A percentile compares a stretch with the other conserved stretches of the same genome.
These are phyloP conservation scores for Xanthia togata DNA, from an alignment of 2,888 invertebrate species.

Conservation along the genomic window DNA sequence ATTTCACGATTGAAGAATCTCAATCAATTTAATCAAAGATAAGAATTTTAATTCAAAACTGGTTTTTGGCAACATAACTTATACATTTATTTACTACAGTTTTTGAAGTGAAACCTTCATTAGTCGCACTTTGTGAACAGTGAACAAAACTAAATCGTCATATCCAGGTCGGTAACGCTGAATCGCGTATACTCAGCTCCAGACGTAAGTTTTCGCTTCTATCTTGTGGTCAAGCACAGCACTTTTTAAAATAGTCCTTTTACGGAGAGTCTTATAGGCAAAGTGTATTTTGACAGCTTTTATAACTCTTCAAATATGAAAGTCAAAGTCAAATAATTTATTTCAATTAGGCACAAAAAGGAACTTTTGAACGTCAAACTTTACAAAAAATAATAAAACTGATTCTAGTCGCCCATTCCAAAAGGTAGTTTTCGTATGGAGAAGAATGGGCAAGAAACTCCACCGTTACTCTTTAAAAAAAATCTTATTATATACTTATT, in stretches of 20 bases:
- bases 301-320: neutral
- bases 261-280: neutral
- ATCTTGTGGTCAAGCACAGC: neutral
- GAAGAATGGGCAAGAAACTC: too few relatives aligned
- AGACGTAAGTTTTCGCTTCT: neutral
- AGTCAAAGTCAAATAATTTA: too few relatives aligned
- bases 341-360: too few relatives aligned
- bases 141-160: neutral
- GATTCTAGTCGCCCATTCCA: too few relatives aligned
- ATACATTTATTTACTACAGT: neutral
- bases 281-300: neutral
- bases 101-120: neutral
- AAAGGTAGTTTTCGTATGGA: too few relatives aligned
- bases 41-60: neutral
- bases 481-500: too few relatives aligned
- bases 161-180: neutral
- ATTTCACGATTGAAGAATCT: constrained; percentile 9
- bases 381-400: too few relatives aligned
- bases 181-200: neutral
- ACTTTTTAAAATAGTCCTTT: too few relatives aligned
- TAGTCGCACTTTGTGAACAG: neutral
- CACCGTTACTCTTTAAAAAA: too few relatives aligned
- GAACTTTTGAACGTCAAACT: too few relatives aligned
- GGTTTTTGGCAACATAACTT: neutral
- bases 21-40: neutral